Conservation (phyloP, 2,113 vertebrate species). For the Glaucomys volans region DNA sequence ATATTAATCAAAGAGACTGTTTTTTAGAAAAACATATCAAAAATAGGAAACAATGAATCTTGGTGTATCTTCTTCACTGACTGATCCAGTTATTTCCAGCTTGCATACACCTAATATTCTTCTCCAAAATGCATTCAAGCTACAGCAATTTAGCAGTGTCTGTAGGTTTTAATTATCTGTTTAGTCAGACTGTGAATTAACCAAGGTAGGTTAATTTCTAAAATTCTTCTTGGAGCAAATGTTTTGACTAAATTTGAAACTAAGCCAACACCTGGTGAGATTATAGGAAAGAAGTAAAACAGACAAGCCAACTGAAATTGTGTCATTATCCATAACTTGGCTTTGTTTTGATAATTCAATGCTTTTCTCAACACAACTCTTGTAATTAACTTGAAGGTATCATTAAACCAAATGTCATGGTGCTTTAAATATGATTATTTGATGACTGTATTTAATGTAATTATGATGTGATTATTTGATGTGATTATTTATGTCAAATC, state of each 20-base stretch:
- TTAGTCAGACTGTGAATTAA: constrained; percentile 86
- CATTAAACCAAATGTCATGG: constrained; percentile 45
- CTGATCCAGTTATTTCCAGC: constrained; percentile 31
- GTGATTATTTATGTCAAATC: no score
- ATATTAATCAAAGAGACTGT: constrained; percentile 73
- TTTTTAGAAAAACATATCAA: constrained; percentile 68
- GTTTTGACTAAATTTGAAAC: constrained; percentile 81
- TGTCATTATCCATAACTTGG: constrained; percentile 48
- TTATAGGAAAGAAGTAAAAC: constrained; percentile 67
- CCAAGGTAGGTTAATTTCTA: constrained; percentile 84
- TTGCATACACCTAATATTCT: constrained; percentile 67
- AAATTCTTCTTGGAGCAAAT: constrained; percentile 80
- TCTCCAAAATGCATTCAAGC: constrained; percentile 75
- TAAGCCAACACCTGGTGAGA: constrained; percentile 71
- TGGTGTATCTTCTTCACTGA: not conserved
- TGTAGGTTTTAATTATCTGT: constrained; percentile 87
- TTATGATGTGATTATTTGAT: no score
- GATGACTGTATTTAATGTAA: constrained; percentile 5
- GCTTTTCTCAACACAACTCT: not conserved
- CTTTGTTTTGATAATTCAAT: constrained; percentile 69
- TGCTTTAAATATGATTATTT: constrained; percentile 50
- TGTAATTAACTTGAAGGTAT: constrained; percentile 44
- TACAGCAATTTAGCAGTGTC: constrained; percentile 80
- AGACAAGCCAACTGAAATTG: constrained; percentile 59
- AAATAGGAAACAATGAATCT: constrained; percentile 65